These are phyloP conservation scores for Triplophysa dalaica DNA, from an alignment of 2,113 vertebrate genomes.

Conservation along the genomic window DNA sequence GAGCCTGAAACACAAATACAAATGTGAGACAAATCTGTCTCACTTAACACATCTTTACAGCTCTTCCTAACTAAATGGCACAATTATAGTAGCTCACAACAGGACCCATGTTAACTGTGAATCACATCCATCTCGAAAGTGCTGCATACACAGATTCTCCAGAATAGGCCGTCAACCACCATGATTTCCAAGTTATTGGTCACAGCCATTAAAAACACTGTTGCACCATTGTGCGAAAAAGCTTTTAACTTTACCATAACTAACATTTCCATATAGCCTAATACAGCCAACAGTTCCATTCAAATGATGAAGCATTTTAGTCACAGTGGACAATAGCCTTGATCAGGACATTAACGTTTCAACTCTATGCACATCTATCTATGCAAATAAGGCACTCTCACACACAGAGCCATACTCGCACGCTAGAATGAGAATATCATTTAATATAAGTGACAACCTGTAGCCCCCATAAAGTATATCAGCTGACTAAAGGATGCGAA, in stretches of 20 bases:
- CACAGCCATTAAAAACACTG: neutral
- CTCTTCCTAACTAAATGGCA: neutral
- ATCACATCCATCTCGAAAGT: too few relatives aligned
- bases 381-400: neutral
- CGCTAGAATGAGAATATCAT: neutral
- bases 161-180: too few relatives aligned
- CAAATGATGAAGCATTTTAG: neutral
- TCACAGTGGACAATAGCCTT: neutral
- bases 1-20: constrained; percentile 75
- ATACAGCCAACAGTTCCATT: too few relatives aligned
- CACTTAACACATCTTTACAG: neutral
- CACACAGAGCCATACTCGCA: neutral
- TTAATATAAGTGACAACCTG: neutral
- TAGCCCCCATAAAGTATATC: neutral
- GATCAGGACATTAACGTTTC: neutral
- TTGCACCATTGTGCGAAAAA: neutral
- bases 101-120: neutral
- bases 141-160: too few relatives aligned
- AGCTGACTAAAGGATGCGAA: neutral
- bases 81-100: neutral
- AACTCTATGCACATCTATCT: neutral
- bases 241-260: neutral
- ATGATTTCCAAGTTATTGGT: too few relatives aligned
- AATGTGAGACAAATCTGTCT: too few relatives aligned
- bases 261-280: neutral